phyloP scores from a whole-genome alignment of 1,140 invertebrate species.

The Laupala kohalensis region DNA sequence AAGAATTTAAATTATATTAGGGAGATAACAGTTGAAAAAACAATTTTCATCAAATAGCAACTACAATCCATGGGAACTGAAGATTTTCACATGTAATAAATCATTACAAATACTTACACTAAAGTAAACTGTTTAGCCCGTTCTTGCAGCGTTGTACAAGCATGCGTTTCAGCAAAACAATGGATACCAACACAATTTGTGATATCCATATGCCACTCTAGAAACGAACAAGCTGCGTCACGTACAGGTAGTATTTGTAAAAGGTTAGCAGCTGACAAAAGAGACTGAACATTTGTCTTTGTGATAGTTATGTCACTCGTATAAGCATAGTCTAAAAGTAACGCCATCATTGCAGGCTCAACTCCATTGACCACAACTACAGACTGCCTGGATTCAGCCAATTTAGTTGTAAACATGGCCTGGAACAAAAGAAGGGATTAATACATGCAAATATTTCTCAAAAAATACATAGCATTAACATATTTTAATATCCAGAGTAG shows the following conservation, averaged over 20 bases:
- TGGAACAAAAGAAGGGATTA: constrained; percentile 13
- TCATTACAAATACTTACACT: constrained; percentile 21
- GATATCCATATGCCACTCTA: constrained; percentile 40
- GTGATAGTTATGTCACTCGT: constrained; percentile 36
- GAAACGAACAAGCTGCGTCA: constrained; percentile 37
- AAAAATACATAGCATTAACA: not conserved
- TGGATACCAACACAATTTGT: constrained; percentile 41
- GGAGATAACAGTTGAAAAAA: too few species aligned
- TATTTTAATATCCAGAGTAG: too few species aligned
- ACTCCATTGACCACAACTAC: constrained; percentile 37
- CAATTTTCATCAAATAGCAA: too few species aligned
- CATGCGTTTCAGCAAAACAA: constrained; percentile 41
- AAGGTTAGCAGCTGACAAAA: constrained; percentile 43
- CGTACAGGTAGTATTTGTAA: constrained; percentile 37
- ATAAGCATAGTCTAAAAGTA: constrained; percentile 43
- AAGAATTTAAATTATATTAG: too few species aligned
- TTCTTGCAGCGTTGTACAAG: constrained; percentile 32
- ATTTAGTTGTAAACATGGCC: constrained; percentile 34
- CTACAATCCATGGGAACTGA: too few species aligned
- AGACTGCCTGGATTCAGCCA: constrained; percentile 33
- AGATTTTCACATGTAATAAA: constrained; percentile 27
- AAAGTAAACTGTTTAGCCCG: constrained; percentile 26
- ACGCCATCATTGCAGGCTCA: constrained; percentile 32
- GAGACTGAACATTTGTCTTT: constrained; percentile 36
- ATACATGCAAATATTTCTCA: not conserved